These are phyloP conservation scores for Drosophila nigricruria DNA, from an alignment of 2,888 invertebrate species.

Conservation along the genomic window DNA sequence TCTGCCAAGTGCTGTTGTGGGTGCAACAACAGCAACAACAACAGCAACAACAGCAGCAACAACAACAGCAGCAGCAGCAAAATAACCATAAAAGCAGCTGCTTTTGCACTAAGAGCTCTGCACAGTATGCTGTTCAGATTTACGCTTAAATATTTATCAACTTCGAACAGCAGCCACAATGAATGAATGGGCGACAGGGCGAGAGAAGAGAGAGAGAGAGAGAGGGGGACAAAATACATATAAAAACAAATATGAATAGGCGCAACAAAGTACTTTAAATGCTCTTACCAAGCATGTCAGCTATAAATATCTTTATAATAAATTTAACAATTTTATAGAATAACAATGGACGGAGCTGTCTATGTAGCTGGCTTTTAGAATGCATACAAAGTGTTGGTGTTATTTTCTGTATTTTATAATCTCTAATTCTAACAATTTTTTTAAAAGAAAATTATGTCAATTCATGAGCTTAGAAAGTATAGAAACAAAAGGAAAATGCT, in stretches of 20 bases:
- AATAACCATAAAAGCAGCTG: conserved; percentile 58
- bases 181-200: neutral
- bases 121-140: conserved; percentile 43
- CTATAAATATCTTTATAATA: neutral
- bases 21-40: conserved; percentile 19
- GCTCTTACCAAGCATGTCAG: neutral
- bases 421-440: too few relatives aligned
- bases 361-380: too few relatives aligned
- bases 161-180: conserved; percentile 43
- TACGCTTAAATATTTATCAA: conserved; percentile 71
- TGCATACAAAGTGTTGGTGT: too few relatives aligned
- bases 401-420: too few relatives aligned
- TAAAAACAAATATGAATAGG: conserved; percentile 3
- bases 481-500: too few relatives aligned
- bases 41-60: conserved; percentile 15
- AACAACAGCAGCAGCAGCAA: conserved; percentile 9
- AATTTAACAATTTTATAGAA: neutral
- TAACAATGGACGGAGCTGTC: neutral
- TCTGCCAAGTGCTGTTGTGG: conserved; percentile 31
- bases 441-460: too few relatives aligned
- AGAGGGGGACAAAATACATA: neutral
- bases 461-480: too few relatives aligned
- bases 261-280: neutral
- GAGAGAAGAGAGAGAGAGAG: neutral
- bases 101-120: conserved; percentile 35